Percentiles rank a stretch among this genome's conserved stretches.
These are phyloP conservation scores for Dendrolimus houi DNA, from an alignment of 2,888 invertebrate species.

Conservation along the genomic window DNA sequence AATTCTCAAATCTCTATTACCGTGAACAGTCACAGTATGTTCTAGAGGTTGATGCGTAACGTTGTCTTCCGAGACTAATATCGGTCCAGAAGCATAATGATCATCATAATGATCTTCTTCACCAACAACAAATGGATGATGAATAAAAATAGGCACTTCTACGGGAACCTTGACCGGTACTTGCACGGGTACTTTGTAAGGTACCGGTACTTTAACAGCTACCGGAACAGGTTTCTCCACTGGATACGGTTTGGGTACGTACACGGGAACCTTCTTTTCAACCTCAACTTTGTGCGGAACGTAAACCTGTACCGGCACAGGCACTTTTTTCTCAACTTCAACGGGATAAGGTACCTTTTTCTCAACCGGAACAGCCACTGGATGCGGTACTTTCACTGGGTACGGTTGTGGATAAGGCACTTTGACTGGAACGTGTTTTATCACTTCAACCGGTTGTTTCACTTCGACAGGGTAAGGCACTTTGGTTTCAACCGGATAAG, in stretches of 20 bases:
- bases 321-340: constrained; percentile 65
- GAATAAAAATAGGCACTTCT: constrained; percentile 47
- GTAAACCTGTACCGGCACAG: constrained; percentile 45
- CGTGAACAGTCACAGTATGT: constrained; percentile 44
- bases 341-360: constrained; percentile 61
- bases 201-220: constrained; percentile 49
- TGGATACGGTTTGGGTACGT: constrained; percentile 51
- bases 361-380: constrained; percentile 66
- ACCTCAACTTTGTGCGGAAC: constrained; percentile 29
- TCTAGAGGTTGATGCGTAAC: constrained; percentile 13
- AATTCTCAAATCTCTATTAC: constrained; percentile 47
- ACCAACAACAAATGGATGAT: constrained; percentile 26
- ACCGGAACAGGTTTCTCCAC: constrained; percentile 43
- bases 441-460: constrained; percentile 55
- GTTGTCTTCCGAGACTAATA: constrained; percentile 2
- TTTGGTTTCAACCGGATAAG: constrained; percentile 72
- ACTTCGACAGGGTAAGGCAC: constrained; percentile 69
- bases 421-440: constrained; percentile 55
- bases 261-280: constrained; percentile 54
- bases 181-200: constrained; percentile 44
- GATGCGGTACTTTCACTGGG: constrained; percentile 70
- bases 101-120: constrained; percentile 7
- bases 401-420: constrained; percentile 66
- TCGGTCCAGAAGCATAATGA: background rate
- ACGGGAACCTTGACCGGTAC: constrained; percentile 46